Evolutionary conservation across 2,888 invertebrate species (phyloP), one percentile per base, ranked within the genome.

Genomic region (Ornithoptera priamus): DNA sequence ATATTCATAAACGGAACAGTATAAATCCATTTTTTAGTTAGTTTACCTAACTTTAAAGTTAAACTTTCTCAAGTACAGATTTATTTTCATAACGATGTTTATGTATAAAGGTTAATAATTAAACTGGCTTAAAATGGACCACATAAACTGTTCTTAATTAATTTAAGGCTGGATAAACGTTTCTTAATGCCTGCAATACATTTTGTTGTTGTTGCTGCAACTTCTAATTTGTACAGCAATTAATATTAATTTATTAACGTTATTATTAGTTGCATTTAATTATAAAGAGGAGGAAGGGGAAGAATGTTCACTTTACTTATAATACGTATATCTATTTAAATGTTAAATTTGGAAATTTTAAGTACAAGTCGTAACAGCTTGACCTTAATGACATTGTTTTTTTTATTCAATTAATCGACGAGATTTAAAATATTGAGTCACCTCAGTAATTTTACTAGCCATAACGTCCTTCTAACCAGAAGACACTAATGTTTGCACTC

Each of bases 161-260:
- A 56, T 64, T 56, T 53, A 60, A 60, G 30, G 53, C 18, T 18
- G 18, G n/a, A 8, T 53, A 53, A 30, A 24, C 18, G 56, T 36
- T 64, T 63, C 53, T 64, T 56, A 30, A 64, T 10, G 64, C 30
- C 50, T n/a, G 64, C 64, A 56, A 64, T 64, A 64, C 50, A 64
- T 64, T 39, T 64, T 36, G 36, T 56, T 56, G 64, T 64, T 56
- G 56, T 63, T 42, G 17, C 53, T 56, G 30, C 64, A 50, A 30
- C 50, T 12, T 56, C 30, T 53, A 53, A 63, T 63, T 63, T 56
- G 63, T 56, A n/a, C 10, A 56, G 30, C 24, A 24, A 53, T 56
- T 63, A 63, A 63, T 63, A 56, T 63, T 46, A 12, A 61, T 58
- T 22, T 24, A 24, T 58, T 6, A 12, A 58, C 10, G 22, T 58